Percentiles rank a stretch among this genome's conserved stretches.
These are phyloP conservation scores for Rafetus swinhoei DNA, from an alignment of 2,113 vertebrate species.

Conservation along the genomic window DNA sequence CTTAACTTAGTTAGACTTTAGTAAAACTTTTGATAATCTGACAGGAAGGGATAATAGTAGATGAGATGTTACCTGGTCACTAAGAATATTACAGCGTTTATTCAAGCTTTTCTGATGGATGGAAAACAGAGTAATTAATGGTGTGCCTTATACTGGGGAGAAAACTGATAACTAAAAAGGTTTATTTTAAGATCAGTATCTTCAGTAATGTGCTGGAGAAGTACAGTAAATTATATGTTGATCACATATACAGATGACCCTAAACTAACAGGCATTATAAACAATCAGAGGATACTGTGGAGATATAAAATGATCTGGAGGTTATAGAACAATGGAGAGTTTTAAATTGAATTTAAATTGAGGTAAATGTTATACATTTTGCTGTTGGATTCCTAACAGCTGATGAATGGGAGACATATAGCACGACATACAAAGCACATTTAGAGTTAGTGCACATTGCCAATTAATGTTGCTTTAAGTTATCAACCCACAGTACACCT, in stretches of 20 bases:
- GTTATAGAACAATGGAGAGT: background rate
- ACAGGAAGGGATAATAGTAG: background rate
- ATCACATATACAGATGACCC: constrained; percentile 7
- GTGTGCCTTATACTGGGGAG: background rate
- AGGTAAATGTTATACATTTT: constrained; percentile 12
- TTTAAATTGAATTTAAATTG: constrained; percentile 49
- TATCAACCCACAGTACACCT: background rate
- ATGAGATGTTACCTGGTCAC: background rate
- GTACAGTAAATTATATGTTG: constrained; percentile 4
- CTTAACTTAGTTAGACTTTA: background rate
- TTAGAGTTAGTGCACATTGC: background rate
- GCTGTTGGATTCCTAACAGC: background rate
- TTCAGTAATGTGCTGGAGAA: constrained; percentile 20
- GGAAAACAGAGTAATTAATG: background rate
- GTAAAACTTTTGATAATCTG: background rate
- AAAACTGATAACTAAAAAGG: background rate
- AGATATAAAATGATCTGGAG: constrained; percentile 48
- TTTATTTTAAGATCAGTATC: background rate
- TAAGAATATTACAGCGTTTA: background rate
- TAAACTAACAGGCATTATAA: constrained; percentile 7
- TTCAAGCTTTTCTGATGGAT: background rate
- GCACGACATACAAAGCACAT: background rate
- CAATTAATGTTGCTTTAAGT: constrained; percentile 32
- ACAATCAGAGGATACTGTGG: background rate
- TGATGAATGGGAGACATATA: constrained; percentile 17